Conservation (phyloP, 2,888 invertebrate genomes). For the Trimorus sp. region DNA sequence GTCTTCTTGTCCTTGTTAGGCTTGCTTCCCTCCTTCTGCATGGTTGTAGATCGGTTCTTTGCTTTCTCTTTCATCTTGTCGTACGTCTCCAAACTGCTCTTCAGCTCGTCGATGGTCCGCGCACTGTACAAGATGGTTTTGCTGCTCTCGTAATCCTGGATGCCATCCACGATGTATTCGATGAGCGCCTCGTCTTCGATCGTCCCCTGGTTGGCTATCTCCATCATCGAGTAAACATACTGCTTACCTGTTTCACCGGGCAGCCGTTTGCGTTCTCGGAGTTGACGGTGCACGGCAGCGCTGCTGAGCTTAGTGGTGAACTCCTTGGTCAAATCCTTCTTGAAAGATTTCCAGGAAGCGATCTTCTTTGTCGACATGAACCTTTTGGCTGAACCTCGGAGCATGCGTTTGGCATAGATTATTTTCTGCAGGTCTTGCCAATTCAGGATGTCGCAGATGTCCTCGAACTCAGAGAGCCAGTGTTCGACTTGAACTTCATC, state of each 20-base stretch:
- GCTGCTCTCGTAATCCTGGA: too few relatives aligned
- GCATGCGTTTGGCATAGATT: constrained; percentile 56
- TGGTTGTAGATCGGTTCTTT: too few relatives aligned
- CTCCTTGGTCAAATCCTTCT: constrained; percentile 21
- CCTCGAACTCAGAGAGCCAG: constrained; percentile 66
- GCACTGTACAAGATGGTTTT: too few relatives aligned
- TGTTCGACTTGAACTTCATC: constrained; percentile 30
- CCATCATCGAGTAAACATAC: constrained; percentile 64
- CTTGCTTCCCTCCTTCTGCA: too few relatives aligned
- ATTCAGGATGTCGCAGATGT: constrained; percentile 38
- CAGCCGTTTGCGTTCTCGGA: too few relatives aligned
- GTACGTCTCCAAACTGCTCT: too few relatives aligned
- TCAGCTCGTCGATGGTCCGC: too few relatives aligned
- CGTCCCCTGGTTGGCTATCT: constrained; percentile 57
- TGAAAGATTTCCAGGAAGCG: too few relatives aligned
- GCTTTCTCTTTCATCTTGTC: too few relatives aligned
- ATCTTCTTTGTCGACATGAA: constrained; percentile 29
- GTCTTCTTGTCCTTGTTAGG: too few relatives aligned
- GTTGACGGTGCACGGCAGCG: too few relatives aligned
- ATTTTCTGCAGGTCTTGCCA: constrained; percentile 61
- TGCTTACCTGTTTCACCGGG: constrained; percentile 55
- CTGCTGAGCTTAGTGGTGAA: constrained; percentile 39
- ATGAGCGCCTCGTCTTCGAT: constrained; percentile 62
- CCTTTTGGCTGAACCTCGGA: constrained; percentile 58
- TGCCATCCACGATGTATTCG: constrained; percentile 13